Base-by-base conservation (phyloP, 2,888 invertebrate genomes). In the Nomada ferruginata region DNA sequence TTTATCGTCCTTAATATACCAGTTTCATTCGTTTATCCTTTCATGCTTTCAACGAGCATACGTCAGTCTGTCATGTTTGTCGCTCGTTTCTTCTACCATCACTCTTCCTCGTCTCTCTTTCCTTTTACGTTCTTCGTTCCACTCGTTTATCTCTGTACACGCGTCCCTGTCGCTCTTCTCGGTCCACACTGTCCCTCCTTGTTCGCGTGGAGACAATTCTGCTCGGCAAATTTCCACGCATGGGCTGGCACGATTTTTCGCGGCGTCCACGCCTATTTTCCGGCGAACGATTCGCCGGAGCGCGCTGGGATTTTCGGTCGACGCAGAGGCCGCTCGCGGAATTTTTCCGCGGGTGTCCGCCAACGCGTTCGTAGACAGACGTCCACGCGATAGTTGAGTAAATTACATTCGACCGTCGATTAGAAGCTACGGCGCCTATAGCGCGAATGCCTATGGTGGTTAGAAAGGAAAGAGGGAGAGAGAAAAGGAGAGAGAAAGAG, bases 211-310 rank as follows among this genome's bases (percentile, higher is more conserved):
- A 83, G 61, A 77, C 82, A 77, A 82, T 82, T 74, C 76, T 78
- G 75, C 78, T 77, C 85, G 75, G 77, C 87, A 89, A 90, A 85
- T 87, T 85, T 87, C 85, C 83, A 87, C 87, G 87, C 87, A 87
- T 83, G 87, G 87, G 59, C 78, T 85, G 83, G 68, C 87, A 83
- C 79, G 85, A 85, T 85, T 85, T 82, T 89, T 87, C 85, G 79
- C 76, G 57, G 78, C 77, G 85, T 85, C 82, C 89, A 87, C 89
- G 85, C 87, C 87, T 85, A 85, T 87, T 85, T 88, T 88, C 87
- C 87, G 87, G 78, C 83, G 72, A 77, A 57, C 87, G 85, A 82
- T 87, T 85, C 89, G 86, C 81, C 79, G 83, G 73, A 70, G 29
- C 20, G 7, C 76, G 75, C 79, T 63, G 78, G 64, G 81, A 76